Base-by-base conservation (phyloP, 2,797 vertebrate genomes). In the Mareca strepera region DNA sequence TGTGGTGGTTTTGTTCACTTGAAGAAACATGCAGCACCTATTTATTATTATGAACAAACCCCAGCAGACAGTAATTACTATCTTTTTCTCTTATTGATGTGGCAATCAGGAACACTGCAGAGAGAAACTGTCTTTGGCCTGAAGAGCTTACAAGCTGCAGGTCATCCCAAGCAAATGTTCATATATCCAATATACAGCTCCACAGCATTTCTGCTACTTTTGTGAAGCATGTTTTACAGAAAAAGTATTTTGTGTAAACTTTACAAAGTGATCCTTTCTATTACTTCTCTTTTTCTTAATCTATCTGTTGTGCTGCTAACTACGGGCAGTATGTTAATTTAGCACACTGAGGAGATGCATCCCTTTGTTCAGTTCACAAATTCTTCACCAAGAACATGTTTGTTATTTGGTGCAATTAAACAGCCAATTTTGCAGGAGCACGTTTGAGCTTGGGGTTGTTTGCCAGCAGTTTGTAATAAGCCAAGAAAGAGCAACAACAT, bases 381-480 rank as follows among this genome's bases (percentile, higher is more conserved):
- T 91, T 82, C 81, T 85, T 79, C 78, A 92, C 69, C 41, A 59
- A 85, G 73, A 81, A 77, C 1, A 7, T 94, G 66, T 82, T 92
- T 93, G 66, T 81, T 92, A 86, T 95, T 73, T 88, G 82, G 70
- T 8, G 0, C 82, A 96, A 75, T 87, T 92, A 77, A 91, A 88
- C 64, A 93, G 68, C 53, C 89, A 69, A 86, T 90, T 91, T 95
- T 96, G 58, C 87, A 90, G 92, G 52, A 95, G 31, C 25, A 21
- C 20, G 63, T 86, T 88, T 5, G 17, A 86, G 92, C 73, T 75
- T 56, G 76, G 69, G 50, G 59, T 92, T 83, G 58, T 88, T 96
- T 96, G 84, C 84, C 95, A 96, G 87, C 66, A 66, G 76, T 91
- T 95, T 86, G 50, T 80, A 96, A 83, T 75, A 93, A 92, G 89